Conservation (phyloP, 1,140 invertebrate species). For the Aphelenchoides avenae region DNA sequence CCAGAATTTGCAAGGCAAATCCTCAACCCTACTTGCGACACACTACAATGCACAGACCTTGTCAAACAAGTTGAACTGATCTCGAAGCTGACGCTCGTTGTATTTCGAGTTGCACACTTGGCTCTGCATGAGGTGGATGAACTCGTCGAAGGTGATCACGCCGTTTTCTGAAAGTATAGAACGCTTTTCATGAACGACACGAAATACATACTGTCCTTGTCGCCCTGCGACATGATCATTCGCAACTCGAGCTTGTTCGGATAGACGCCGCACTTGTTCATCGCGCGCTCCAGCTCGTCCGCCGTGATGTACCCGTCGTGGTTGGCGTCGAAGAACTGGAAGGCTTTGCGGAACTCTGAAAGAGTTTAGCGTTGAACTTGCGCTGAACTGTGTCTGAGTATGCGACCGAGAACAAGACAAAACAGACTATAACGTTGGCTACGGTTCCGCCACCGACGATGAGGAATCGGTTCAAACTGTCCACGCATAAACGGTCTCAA, state of each 20-base stretch:
- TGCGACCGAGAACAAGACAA: too few relatives aligned
- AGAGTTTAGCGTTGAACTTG: too few relatives aligned
- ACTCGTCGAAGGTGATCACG: conserved; percentile 58
- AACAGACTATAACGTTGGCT: too few relatives aligned
- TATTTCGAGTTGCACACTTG: too few relatives aligned
- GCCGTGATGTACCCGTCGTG: conserved; percentile 57
- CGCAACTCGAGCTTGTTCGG: conserved; percentile 53
- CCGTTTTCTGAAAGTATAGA: conserved; percentile 50
- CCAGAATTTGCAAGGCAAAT: too few relatives aligned
- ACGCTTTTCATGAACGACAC: conserved; percentile 14
- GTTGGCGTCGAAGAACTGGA: conserved; percentile 57
- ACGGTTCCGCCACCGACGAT: too few relatives aligned
- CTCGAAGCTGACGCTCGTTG: too few relatives aligned
- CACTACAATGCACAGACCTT: conserved; percentile 44
- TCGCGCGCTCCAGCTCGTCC: conserved; percentile 50
- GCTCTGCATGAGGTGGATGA: conserved; percentile 47
- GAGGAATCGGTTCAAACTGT: too few relatives aligned
- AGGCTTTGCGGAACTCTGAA: conserved; percentile 52
- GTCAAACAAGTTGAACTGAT: conserved; percentile 57
- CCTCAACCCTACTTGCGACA: too few relatives aligned
- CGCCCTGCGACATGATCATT: conserved; percentile 54
- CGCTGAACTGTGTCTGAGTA: too few relatives aligned
- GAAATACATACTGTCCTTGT: conserved; percentile 53
- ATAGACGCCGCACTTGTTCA: conserved; percentile 57
- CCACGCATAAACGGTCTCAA: too few relatives aligned